Evolutionary conservation across 2,888 invertebrate species (phyloP).

Genomic region (Cartodere bifasciata): DNA sequence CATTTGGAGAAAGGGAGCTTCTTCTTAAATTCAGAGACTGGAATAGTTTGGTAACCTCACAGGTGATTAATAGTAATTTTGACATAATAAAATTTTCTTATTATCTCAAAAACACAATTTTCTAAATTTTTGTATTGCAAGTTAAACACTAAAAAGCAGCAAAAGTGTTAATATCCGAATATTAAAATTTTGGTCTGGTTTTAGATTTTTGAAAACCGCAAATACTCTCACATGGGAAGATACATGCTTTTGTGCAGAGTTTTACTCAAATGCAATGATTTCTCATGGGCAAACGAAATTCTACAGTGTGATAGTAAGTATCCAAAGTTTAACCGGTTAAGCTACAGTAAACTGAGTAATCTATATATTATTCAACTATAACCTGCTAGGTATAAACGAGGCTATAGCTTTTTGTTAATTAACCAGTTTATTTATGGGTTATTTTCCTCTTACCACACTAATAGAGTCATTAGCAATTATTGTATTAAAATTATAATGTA

Average conservation of each 20-base stretch:
- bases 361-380: no score
- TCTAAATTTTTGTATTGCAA: no score
- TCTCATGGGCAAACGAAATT: constrained; percentile 18
- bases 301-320: constrained; percentile 18
- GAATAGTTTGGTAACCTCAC: constrained; percentile 20
- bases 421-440: background rate
- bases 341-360: no score
- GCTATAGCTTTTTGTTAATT: background rate
- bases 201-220: constrained; percentile 2
- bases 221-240: constrained; percentile 17
- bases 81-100: no score
- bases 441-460: no score
- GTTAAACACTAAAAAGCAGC: no score
- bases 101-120: no score
- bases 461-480: no score
- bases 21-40: constrained; percentile 18
- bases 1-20: constrained; percentile 13
- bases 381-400: no score
- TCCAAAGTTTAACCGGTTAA: constrained; percentile 1
- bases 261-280: constrained; percentile 11
- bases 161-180: no score
- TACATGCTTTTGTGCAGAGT: constrained; percentile 19
- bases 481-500: no score
- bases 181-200: no score
- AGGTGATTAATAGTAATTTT: constrained; percentile 16